A percentile compares a stretch with the other conserved stretches of the same genome.
These are phyloP conservation scores for Coenonympha arcania DNA, from an alignment of 2,888 invertebrate genomes.

Conservation along the genomic window DNA sequence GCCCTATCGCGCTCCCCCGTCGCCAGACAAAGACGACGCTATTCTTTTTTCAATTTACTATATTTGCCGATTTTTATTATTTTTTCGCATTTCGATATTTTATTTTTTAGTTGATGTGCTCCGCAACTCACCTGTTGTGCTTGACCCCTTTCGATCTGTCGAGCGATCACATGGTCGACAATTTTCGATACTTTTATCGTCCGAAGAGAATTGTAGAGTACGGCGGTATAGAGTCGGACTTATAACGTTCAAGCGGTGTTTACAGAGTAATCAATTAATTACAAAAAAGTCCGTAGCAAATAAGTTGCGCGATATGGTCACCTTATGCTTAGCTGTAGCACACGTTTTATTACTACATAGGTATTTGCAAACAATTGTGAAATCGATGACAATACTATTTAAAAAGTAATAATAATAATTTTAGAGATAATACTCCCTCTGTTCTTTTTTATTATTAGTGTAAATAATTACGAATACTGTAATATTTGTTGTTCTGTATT, in stretches of 20 bases:
- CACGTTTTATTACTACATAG: too few relatives aligned
- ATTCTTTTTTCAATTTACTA: slow-evolving; percentile 73
- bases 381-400: too few relatives aligned
- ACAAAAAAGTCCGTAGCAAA: too few relatives aligned
- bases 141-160: slow-evolving; percentile 72
- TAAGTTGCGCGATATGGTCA: too few relatives aligned
- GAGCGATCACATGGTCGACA: slow-evolving; percentile 67
- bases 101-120: slow-evolving; percentile 75
- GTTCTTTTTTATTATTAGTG: too few relatives aligned
- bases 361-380: too few relatives aligned
- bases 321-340: too few relatives aligned
- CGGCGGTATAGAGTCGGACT: neutral
- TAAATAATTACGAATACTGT: too few relatives aligned
- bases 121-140: slow-evolving; percentile 72
- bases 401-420: neutral
- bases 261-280: too few relatives aligned
- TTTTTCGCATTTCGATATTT: slow-evolving; percentile 75
- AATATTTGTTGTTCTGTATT: too few relatives aligned
- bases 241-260: slow-evolving; percentile 4
- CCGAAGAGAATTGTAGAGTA: too few relatives aligned
- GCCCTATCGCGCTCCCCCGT: slow-evolving; percentile 29
- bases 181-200: slow-evolving; percentile 53
- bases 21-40: slow-evolving; percentile 42
- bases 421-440: too few relatives aligned
- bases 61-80: slow-evolving; percentile 73